These are phyloP conservation scores for Whitmania pigra DNA, from an alignment of 1,140 invertebrate genomes.

Conservation along the genomic window DNA sequence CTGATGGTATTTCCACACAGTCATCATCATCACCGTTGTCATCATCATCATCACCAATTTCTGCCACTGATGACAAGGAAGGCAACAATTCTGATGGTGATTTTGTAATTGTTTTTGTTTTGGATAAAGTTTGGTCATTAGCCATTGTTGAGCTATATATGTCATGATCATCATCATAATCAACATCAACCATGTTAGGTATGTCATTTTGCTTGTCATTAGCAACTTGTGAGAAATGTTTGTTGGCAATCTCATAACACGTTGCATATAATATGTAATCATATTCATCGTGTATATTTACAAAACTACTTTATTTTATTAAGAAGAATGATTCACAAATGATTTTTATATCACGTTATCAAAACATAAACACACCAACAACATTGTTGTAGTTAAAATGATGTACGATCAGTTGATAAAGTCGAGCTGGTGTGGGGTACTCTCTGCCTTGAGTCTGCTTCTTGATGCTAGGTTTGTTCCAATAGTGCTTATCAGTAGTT, in stretches of 20 bases:
- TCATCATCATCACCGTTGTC: not conserved
- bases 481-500: conserved; percentile 32
- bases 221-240: no score
- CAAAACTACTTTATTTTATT: no score
- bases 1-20: not conserved
- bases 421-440: conserved; percentile 84
- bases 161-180: not conserved
- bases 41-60: conserved; percentile 37
- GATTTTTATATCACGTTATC: no score
- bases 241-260: no score
- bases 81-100: not conserved
- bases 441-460: conserved; percentile 75
- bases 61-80: not conserved
- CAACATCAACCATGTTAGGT: not conserved
- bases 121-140: not conserved
- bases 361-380: no score
- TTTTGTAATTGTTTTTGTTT: not conserved
- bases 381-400: not conserved
- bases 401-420: conserved; percentile 61
- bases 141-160: not conserved
- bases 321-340: no score
- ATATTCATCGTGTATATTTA: no score
- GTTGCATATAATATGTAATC: no score
- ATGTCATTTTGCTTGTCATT: not conserved
- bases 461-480: conserved; percentile 64